Percentiles rank a stretch among this genome's conserved stretches.
Conservation (phyloP, 2,888 invertebrate genomes). For the Polymixis lichenea region DNA sequence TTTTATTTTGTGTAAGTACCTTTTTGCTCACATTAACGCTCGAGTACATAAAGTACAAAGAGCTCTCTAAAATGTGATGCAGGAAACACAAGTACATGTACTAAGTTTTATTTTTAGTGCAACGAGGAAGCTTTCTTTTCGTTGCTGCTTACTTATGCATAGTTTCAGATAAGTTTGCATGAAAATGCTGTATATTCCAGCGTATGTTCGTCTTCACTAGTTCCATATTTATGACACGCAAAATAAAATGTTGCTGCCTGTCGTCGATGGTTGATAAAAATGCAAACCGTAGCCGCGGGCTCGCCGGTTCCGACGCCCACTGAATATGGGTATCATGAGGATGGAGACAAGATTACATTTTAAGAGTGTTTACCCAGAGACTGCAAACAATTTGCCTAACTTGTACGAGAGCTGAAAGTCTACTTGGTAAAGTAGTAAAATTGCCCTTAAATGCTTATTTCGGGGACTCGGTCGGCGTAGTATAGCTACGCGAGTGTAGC, state of each 20-base stretch:
- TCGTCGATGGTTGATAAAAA: conserved; percentile 89
- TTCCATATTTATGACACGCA: conserved; percentile 89
- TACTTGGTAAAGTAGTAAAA: conserved; percentile 61
- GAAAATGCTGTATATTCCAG: conserved; percentile 83
- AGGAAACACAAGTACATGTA: conserved; percentile 68
- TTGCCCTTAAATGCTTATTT: conserved; percentile 63
- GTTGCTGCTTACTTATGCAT: conserved; percentile 87
- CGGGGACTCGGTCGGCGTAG: conserved; percentile 66
- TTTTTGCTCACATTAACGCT: conserved; percentile 55
- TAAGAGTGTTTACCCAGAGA: conserved; percentile 72
- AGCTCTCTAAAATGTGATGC: conserved; percentile 63
- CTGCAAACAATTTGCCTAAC: conserved; percentile 73
- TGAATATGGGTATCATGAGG: conserved; percentile 82
- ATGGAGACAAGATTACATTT: conserved; percentile 78
- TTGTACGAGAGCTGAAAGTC: conserved; percentile 61
- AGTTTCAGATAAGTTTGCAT: conserved; percentile 88
- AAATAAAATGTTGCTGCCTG: conserved; percentile 88
- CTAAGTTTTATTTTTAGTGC: conserved; percentile 77
- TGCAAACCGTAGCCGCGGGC: conserved; percentile 88
- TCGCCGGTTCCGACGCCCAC: conserved; percentile 77
- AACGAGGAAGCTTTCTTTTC: conserved; percentile 76
- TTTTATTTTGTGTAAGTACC: conserved; percentile 43
- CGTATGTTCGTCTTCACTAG: conserved; percentile 83
- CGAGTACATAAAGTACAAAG: conserved; percentile 62
- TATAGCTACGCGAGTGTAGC: conserved; percentile 67